Evolutionary conservation across 2,888 invertebrate species (phyloP).

Genomic region (Drosophila siamana): DNA sequence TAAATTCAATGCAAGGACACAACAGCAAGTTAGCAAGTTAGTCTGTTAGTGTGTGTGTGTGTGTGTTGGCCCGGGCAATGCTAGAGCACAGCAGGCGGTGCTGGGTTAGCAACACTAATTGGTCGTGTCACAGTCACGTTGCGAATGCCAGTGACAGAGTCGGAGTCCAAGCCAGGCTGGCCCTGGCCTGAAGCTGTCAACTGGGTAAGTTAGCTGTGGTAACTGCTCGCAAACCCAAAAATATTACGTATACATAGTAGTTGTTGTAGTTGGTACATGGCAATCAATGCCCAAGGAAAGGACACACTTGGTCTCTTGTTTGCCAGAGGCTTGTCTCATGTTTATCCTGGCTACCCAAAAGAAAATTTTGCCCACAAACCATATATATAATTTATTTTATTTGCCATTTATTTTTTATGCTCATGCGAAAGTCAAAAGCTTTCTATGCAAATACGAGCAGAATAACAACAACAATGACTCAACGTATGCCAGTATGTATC

Average conservation of each 20-base stretch:
- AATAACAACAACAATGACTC: constrained; percentile 14
- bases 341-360: constrained; percentile 51
- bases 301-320: constrained; percentile 39
- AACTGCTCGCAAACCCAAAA: constrained; percentile 25
- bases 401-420: constrained; percentile 70
- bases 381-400: constrained; percentile 72
- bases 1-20: constrained; percentile 52
- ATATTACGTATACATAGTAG: constrained; percentile 50
- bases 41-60: constrained; percentile 1
- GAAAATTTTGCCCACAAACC: background rate
- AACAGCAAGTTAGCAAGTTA: background rate
- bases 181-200: constrained; percentile 27
- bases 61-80: constrained; percentile 27
- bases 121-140: constrained; percentile 78
- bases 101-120: constrained; percentile 64
- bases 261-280: constrained; percentile 39
- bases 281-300: constrained; percentile 63
- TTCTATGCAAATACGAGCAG: constrained; percentile 70
- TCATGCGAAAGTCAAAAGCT: constrained; percentile 73
- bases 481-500: constrained; percentile 56
- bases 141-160: constrained; percentile 23
- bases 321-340: constrained; percentile 52
- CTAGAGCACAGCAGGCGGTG: constrained; percentile 25
- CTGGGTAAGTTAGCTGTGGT: constrained; percentile 17
- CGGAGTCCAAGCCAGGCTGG: background rate